These are phyloP conservation scores for Picathartes gymnocephalus DNA, from an alignment of 2,113 vertebrate species.

Conservation along the genomic window DNA sequence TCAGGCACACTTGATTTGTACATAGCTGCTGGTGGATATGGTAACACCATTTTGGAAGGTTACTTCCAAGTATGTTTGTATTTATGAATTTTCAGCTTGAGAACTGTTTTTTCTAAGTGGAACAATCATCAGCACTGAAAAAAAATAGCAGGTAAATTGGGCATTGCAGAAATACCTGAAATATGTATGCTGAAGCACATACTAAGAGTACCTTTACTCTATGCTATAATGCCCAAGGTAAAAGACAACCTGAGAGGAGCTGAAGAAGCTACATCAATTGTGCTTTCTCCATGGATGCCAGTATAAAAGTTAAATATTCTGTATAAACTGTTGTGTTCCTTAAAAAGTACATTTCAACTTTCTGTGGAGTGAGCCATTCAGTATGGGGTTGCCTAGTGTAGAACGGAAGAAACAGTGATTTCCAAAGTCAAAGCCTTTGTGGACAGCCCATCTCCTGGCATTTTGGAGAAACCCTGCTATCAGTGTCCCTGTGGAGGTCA, in stretches of 20 bases:
- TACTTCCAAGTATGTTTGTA: background rate
- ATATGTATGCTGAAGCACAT: background rate
- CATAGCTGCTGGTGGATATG: background rate
- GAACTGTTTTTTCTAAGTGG: background rate
- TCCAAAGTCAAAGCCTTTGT: background rate
- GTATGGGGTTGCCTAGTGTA: background rate
- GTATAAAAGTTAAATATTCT: background rate
- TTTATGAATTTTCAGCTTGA: background rate
- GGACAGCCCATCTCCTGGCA: background rate
- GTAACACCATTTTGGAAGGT: background rate
- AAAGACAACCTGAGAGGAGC: background rate
- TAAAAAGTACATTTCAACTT: background rate
- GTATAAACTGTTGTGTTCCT: background rate
- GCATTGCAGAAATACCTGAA: background rate
- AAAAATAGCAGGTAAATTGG: background rate
- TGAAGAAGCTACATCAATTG: background rate
- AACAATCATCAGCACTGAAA: background rate
- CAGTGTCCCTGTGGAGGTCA: background rate
- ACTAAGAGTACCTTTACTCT: background rate
- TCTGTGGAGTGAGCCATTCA: rapidly evolving
- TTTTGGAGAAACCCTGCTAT: background rate
- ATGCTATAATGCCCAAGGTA: background rate
- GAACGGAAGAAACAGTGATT: background rate
- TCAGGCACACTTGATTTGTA: background rate
- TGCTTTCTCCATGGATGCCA: background rate